Percentiles rank a stretch among this genome's conserved stretches.
phyloP scores from a whole-genome alignment of 1,140 invertebrate species.

The Phthorimaea operculella region DNA sequence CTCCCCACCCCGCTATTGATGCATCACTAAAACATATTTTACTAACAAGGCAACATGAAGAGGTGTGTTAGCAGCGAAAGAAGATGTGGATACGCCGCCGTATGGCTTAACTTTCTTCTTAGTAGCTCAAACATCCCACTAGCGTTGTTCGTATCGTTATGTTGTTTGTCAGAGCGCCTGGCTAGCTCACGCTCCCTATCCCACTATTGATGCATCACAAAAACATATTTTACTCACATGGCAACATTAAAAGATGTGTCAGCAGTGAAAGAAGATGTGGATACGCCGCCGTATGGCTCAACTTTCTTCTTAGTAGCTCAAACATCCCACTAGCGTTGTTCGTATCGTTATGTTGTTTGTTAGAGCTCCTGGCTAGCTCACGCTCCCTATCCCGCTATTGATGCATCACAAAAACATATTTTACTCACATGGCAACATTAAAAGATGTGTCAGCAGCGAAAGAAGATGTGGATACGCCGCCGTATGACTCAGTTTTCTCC shows the following conservation, averaged over 20 bases:
- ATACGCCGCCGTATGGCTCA: slow-evolving; percentile 93
- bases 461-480: slow-evolving; percentile 93
- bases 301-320: slow-evolving; percentile 88
- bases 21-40: too few relatives aligned
- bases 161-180: slow-evolving; percentile 89
- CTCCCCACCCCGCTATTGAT: too few relatives aligned
- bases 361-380: slow-evolving; percentile 78
- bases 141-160: slow-evolving; percentile 95
- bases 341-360: slow-evolving; percentile 92
- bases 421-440: slow-evolving; percentile 91
- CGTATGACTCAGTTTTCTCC: slow-evolving; percentile 91
- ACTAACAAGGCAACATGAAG: slow-evolving; percentile 89
- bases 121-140: slow-evolving; percentile 94
- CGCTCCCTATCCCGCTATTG: too few relatives aligned
- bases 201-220: too few relatives aligned
- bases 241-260: slow-evolving; percentile 90
- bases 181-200: slow-evolving; percentile 31
- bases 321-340: slow-evolving; percentile 96
- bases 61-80: slow-evolving; percentile 93
- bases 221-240: slow-evolving; percentile 79
- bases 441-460: slow-evolving; percentile 90
- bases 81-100: slow-evolving; percentile 92
- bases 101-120: slow-evolving; percentile 89
- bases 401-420: too few relatives aligned
- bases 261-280: slow-evolving; percentile 92